These are phyloP conservation scores for Takifugu rubripes DNA, from an alignment of 2,797 vertebrate species.

Conservation along the genomic window DNA sequence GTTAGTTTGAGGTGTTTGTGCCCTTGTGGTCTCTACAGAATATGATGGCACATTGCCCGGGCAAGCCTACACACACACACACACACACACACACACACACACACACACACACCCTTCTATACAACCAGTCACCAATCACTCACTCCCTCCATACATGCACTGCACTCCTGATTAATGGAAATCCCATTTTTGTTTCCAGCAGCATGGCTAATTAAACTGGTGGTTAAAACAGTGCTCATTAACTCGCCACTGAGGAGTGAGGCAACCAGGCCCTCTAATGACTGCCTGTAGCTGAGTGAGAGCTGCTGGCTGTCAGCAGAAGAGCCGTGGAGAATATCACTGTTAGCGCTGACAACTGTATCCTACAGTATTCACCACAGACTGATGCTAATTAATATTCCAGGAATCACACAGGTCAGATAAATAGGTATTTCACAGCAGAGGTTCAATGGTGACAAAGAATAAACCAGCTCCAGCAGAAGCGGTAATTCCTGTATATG, in stretches of 20 bases:
- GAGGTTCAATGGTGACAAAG: conserved; percentile 24
- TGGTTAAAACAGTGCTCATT: conserved; percentile 80
- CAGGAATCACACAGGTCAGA: conserved; percentile 62
- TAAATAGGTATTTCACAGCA: conserved; percentile 34
- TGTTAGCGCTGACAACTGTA: conserved; percentile 79
- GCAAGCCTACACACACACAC: conserved; percentile 72
- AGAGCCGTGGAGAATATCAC: conserved; percentile 62
- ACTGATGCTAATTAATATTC: conserved; percentile 76
- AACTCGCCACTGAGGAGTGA: conserved; percentile 63
- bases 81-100: conserved; percentile 35
- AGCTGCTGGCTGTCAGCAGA: conserved; percentile 48
- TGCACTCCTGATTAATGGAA: conserved; percentile 78
- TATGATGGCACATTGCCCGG: conserved; percentile 75
- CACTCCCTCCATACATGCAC: conserved; percentile 44
- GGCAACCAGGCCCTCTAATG: conserved; percentile 58
- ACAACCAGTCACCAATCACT: conserved; percentile 27
- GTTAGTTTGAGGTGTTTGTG: conserved; percentile 70
- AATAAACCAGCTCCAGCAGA: not conserved
- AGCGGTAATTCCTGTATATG: not conserved
- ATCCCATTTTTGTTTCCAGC: conserved; percentile 79
- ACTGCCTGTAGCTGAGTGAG: conserved; percentile 52
- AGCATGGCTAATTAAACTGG: conserved; percentile 80
- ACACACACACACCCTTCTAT: conserved; percentile 41
- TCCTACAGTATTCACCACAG: conserved; percentile 68
- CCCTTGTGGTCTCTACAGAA: conserved; percentile 69